These are phyloP conservation scores for Halcyon chelicuti DNA, from an alignment of 2,797 vertebrate genomes.

Conservation along the genomic window DNA sequence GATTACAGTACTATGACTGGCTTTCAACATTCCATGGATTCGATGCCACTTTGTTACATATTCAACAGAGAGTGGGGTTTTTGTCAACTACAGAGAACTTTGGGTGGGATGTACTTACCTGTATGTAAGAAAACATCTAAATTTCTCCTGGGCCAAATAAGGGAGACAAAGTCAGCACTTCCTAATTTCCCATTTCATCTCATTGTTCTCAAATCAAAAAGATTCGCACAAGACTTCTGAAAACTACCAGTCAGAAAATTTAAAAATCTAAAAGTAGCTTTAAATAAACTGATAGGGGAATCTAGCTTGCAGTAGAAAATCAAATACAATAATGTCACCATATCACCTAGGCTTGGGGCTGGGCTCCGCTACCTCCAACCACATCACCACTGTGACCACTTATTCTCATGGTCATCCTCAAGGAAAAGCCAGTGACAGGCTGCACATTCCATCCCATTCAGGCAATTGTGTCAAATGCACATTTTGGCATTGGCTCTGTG, in stretches of 20 bases:
- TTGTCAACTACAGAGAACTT: not conserved
- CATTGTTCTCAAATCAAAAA: not conserved
- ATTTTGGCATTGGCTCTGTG: not conserved
- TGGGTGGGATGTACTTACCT: not conserved
- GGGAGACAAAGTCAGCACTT: not conserved
- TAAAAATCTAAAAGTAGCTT: not conserved
- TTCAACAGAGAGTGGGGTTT: not conserved
- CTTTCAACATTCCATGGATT: not conserved
- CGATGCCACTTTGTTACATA: not conserved
- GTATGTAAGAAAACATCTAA: not conserved
- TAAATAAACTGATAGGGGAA: not conserved
- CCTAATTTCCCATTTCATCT: not conserved
- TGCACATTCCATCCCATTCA: not conserved
- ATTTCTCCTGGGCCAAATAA: not conserved
- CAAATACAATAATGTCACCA: not conserved
- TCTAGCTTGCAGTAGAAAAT: not conserved
- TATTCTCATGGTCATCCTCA: not conserved
- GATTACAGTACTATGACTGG: not conserved
- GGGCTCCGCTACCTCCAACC: not conserved
- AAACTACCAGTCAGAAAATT: not conserved
- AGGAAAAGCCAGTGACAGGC: not conserved
- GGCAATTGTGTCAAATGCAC: not conserved
- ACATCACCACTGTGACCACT: rapidly evolving
- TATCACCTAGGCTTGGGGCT: not conserved
- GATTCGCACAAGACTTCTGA: not conserved